These are phyloP conservation scores for Oncorhynchus masou DNA, from an alignment of 2,113 vertebrate genomes.

Conservation along the genomic window DNA sequence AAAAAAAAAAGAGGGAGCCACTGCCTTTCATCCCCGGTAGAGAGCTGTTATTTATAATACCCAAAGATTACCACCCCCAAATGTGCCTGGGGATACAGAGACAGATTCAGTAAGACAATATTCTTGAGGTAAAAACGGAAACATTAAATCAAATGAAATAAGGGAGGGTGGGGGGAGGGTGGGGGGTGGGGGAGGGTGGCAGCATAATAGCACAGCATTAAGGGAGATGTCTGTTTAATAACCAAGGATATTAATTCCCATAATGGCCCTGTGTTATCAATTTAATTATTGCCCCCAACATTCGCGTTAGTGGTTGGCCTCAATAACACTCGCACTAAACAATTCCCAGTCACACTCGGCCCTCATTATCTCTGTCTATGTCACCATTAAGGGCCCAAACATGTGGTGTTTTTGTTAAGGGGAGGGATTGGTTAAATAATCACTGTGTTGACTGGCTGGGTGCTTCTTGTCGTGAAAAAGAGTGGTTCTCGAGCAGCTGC, in stretches of 20 bases:
- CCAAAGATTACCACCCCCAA: conserved; percentile 25
- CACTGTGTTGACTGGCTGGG: not conserved
- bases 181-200: not conserved
- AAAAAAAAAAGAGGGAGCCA: conserved; percentile 22
- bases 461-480: not conserved
- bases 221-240: not conserved
- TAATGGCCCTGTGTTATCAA: not conserved
- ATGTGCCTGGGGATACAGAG: not conserved
- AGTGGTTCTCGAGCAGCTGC: not conserved
- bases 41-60: conserved; percentile 33
- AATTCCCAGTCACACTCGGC: not conserved
- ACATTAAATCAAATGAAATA: conserved; percentile 11
- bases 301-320: not conserved
- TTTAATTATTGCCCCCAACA: not conserved
- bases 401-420: not conserved
- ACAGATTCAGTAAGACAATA: conserved; percentile 8
- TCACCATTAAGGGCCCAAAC: not conserved
- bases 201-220: not conserved
- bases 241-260: not conserved
- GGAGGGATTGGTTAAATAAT: not conserved
- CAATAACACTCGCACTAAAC: not conserved
- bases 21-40: conserved; percentile 14
- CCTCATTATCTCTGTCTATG: not conserved
- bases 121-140: conserved; percentile 8
- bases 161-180: not conserved